These are phyloP conservation scores for Hydrocynus forskahlii DNA, from an alignment of 2,797 vertebrate species.

Conservation along the genomic window DNA sequence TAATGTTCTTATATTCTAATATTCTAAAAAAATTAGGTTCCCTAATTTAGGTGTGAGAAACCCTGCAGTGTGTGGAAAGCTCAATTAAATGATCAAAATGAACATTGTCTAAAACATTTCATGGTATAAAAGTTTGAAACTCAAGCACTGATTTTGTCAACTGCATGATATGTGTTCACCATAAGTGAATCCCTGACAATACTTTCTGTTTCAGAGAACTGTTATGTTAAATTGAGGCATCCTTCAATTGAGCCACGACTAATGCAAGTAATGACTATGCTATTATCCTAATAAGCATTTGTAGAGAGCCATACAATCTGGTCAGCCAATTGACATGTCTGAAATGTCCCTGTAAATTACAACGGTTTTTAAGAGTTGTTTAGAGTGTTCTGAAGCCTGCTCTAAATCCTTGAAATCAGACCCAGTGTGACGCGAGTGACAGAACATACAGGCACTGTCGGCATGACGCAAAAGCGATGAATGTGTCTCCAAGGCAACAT, in stretches of 20 bases:
- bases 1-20: too few relatives aligned
- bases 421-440: constrained; percentile 10
- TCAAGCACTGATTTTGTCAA: neutral
- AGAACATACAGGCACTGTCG: neutral
- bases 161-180: neutral
- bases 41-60: too few relatives aligned
- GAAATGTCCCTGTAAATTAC: constrained; percentile 41
- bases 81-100: neutral
- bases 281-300: constrained; percentile 50
- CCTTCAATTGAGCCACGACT: constrained; percentile 36
- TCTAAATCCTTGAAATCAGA: constrained; percentile 3
- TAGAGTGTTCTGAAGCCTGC: neutral
- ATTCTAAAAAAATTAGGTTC: too few relatives aligned
- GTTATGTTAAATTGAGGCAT: constrained; percentile 30
- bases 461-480: neutral
- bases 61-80: too few relatives aligned
- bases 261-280: constrained; percentile 48
- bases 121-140: neutral
- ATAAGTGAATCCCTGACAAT: neutral
- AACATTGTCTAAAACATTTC: neutral
- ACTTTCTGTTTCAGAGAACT: neutral
- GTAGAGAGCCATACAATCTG: constrained; percentile 42
- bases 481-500: constrained; percentile 3
- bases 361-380: constrained; percentile 19
- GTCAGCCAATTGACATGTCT: constrained; percentile 52